Evolutionary conservation across 2,113 vertebrate species (phyloP).

Genomic region (Platysternon megacephalum): DNA sequence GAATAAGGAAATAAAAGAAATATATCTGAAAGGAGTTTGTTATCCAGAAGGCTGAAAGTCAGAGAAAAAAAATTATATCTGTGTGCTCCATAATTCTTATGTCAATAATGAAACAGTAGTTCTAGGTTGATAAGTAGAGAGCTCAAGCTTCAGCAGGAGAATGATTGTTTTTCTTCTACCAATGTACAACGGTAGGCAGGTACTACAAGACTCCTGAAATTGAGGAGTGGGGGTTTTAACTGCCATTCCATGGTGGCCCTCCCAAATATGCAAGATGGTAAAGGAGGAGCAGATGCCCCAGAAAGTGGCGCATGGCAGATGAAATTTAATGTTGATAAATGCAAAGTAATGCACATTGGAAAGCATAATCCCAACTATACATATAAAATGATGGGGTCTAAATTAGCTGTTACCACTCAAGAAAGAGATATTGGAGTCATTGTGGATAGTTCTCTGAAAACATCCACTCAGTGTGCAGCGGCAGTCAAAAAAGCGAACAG

Average conservation of each 20-base stretch:
- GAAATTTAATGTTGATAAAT: too few relatives aligned
- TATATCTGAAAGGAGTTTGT: background rate
- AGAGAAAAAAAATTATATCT: background rate
- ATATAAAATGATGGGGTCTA: too few relatives aligned
- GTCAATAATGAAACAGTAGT: background rate
- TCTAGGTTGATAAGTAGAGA: background rate
- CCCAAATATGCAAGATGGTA: background rate
- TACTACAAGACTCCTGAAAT: slow-evolving; percentile 1
- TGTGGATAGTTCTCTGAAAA: too few relatives aligned
- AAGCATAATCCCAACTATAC: too few relatives aligned
- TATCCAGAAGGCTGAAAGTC: background rate
- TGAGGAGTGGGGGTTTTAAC: background rate
- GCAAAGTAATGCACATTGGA: too few relatives aligned
- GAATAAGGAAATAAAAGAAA: background rate
- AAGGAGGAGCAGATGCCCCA: background rate
- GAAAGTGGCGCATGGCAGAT: background rate
- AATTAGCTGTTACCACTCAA: too few relatives aligned
- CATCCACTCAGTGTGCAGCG: too few relatives aligned
- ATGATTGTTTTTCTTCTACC: background rate
- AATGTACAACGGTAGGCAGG: background rate
- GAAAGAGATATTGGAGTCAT: too few relatives aligned
- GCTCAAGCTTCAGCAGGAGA: background rate
- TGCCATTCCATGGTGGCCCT: background rate
- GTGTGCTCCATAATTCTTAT: background rate
- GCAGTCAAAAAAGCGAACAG: too few relatives aligned